Evolutionary conservation across 2,113 vertebrate species (phyloP).

Genomic region (Rallus limicola): DNA sequence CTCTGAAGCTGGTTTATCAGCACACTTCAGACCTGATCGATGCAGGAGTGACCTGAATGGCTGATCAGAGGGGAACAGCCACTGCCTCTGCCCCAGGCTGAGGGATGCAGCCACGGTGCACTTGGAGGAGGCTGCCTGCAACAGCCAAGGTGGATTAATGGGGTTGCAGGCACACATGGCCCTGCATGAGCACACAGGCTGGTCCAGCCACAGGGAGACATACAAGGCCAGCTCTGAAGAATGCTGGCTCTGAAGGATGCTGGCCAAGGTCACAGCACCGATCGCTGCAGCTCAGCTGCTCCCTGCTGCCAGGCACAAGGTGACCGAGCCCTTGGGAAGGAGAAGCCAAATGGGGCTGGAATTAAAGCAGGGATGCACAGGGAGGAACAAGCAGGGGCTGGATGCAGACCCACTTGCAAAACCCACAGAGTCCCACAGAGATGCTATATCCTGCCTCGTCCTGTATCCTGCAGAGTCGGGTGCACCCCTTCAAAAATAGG

Average conservation of each 20-base stretch:
- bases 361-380: neutral
- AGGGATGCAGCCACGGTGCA: accelerated
- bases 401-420: neutral
- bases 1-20: neutral
- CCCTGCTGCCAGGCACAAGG: neutral
- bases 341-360: neutral
- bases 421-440: neutral
- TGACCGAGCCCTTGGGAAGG: neutral
- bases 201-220: neutral
- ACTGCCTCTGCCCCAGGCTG: neutral
- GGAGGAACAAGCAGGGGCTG: neutral
- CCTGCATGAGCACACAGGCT: accelerated
- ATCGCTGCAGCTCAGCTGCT: neutral
- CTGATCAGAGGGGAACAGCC: neutral
- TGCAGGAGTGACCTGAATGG: neutral
- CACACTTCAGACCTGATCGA: neutral
- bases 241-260: neutral
- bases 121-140: accelerated
- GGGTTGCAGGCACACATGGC: accelerated
- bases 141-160: neutral
- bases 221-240: neutral
- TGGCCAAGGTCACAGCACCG: neutral
- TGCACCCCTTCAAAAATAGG: neutral
- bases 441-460: neutral
- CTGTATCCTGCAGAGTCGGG: no score